Evolutionary conservation across 2,113 vertebrate genomes (phyloP).

Genomic region (Bubalus kerabau): DNA sequence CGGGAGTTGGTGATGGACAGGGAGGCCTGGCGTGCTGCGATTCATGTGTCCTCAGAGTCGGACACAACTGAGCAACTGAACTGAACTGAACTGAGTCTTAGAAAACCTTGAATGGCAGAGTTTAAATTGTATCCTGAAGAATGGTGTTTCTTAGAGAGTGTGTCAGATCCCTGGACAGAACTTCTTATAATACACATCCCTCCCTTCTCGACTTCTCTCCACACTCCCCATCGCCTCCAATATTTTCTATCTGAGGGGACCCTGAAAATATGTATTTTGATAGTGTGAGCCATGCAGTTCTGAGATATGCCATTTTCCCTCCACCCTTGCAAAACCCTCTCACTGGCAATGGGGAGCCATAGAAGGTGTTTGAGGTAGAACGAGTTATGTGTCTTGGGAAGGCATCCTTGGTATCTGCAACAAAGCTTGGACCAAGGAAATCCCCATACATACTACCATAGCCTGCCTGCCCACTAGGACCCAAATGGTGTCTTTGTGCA

Average conservation of each 20-base stretch:
- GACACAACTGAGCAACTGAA: too few relatives aligned
- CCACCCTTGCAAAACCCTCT: not conserved
- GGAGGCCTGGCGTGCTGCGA: too few relatives aligned
- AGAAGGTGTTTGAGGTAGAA: not conserved
- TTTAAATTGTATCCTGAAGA: not conserved
- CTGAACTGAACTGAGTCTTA: not conserved
- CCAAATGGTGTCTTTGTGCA: not conserved
- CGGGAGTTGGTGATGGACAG: too few relatives aligned
- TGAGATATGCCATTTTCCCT: not conserved
- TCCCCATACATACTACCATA: fast-evolving
- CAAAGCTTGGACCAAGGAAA: not conserved
- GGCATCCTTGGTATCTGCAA: not conserved
- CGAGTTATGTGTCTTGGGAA: not conserved
- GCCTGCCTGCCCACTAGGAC: not conserved
- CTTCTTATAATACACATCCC: not conserved
- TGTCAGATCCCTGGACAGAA: not conserved
- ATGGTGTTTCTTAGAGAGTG: not conserved
- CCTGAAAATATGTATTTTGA: not conserved
- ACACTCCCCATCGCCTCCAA: not conserved
- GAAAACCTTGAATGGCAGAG: not conserved
- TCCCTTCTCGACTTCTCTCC: not conserved
- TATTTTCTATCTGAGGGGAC: not conserved
- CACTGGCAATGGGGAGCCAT: not conserved
- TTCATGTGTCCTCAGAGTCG: too few relatives aligned
- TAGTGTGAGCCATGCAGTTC: not conserved